Conservation (phyloP, 2,888 invertebrate species). For the Ganaspis brasiliensis region DNA sequence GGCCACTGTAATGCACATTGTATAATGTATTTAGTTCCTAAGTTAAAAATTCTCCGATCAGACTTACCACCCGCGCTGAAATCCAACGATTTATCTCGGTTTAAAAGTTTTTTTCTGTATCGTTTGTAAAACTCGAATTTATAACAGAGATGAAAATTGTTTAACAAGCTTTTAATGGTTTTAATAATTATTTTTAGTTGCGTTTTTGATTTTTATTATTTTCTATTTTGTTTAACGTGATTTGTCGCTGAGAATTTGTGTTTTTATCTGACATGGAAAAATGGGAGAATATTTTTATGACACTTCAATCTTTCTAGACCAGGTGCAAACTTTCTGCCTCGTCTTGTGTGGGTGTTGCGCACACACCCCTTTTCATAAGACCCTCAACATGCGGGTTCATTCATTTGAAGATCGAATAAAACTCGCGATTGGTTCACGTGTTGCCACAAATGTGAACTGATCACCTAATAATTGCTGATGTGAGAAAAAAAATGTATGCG, state of each 20-base stretch:
- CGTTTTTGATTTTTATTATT: neutral
- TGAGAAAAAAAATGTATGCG: conserved; percentile 26
- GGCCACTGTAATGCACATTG: conserved; percentile 26
- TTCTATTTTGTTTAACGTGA: neutral
- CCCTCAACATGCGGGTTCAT: conserved; percentile 73
- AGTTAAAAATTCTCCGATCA: conserved; percentile 11
- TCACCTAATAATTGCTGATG: conserved; percentile 21
- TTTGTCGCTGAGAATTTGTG: neutral
- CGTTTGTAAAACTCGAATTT: neutral
- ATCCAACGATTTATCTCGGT: neutral
- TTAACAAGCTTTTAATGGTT: too few relatives aligned
- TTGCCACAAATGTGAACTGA: conserved; percentile 26
- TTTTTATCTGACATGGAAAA: neutral
- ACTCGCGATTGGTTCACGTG: conserved; percentile 36
- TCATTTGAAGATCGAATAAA: conserved; percentile 58
- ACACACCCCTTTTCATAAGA: conserved; percentile 68
- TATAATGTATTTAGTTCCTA: neutral
- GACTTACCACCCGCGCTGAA: conserved; percentile 7
- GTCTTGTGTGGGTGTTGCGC: conserved; percentile 72
- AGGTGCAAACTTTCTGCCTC: conserved; percentile 68
- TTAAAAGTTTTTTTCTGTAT: neutral
- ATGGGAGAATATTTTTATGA: conserved; percentile 8
- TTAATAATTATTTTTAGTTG: too few relatives aligned
- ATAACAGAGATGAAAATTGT: neutral
- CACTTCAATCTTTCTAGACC: conserved; percentile 59